phyloP scores from a whole-genome alignment of 1,140 invertebrate genomes.

The Ylistrum balloti region DNA sequence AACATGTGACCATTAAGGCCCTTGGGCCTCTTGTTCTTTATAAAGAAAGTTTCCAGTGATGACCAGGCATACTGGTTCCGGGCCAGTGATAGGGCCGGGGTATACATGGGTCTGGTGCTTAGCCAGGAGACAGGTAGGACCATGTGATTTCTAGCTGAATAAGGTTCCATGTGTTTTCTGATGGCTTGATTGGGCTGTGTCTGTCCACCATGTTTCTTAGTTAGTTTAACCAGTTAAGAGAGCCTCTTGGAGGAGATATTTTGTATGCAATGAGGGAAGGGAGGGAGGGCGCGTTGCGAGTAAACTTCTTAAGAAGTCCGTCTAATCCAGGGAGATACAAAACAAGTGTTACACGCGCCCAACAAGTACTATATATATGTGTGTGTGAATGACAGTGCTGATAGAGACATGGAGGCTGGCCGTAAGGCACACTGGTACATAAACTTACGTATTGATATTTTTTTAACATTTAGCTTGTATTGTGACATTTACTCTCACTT shows the following conservation, averaged over 20 bases:
- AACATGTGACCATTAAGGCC: too few relatives aligned
- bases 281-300: slow-evolving; percentile 22
- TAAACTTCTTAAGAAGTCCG: neutral
- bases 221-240: slow-evolving; percentile 5
- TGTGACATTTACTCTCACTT: slow-evolving; percentile 27
- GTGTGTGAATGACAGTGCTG: neutral
- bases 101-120: too few relatives aligned
- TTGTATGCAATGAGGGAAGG: slow-evolving; percentile 14
- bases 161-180: too few relatives aligned
- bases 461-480: slow-evolving; percentile 36
- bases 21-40: too few relatives aligned
- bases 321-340: slow-evolving; percentile 1
- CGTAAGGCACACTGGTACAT: neutral
- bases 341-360: slow-evolving; percentile 23
- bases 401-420: neutral
- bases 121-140: too few relatives aligned
- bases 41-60: too few relatives aligned
- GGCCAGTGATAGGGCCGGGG: too few relatives aligned
- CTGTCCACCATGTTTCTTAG: neutral
- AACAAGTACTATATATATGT: slow-evolving; percentile 36
- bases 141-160: too few relatives aligned
- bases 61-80: too few relatives aligned
- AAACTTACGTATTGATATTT: neutral
- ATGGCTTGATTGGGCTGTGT: neutral
- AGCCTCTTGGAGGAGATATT: slow-evolving; percentile 23